Percentiles rank a stretch among this genome's conserved stretches.
These are phyloP conservation scores for Calameuta pallipes DNA, from an alignment of 2,888 invertebrate species.

Conservation along the genomic window DNA sequence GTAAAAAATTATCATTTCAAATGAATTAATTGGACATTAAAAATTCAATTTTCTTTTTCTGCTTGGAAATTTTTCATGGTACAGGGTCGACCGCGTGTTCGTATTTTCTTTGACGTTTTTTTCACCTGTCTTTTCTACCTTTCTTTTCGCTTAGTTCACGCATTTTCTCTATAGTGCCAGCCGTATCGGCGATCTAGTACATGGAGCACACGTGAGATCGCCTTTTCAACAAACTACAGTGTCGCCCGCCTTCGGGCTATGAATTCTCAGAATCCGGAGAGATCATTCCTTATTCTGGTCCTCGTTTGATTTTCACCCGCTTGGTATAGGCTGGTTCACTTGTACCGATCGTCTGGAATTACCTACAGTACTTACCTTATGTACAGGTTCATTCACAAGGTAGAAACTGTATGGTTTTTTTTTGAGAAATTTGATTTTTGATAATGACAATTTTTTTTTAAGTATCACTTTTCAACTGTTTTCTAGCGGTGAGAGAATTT, in stretches of 20 bases:
- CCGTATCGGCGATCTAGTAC: not conserved
- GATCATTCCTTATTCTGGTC: conserved; percentile 30
- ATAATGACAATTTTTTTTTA: not conserved
- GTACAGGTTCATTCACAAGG: not conserved
- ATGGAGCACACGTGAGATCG: not conserved
- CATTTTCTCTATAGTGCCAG: not conserved
- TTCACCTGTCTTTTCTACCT: not conserved
- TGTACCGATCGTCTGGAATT: not conserved
- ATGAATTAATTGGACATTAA: not conserved
- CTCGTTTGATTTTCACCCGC: conserved; percentile 29
- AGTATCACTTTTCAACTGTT: not conserved
- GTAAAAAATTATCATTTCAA: not conserved
- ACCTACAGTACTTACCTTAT: not conserved
- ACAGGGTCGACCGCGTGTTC: not conserved
- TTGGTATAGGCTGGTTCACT: not conserved
- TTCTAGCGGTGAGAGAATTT: not conserved
- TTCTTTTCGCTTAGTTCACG: not conserved
- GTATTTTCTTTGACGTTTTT: not conserved
- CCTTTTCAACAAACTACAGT: not conserved
- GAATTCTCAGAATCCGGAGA: conserved; percentile 36
- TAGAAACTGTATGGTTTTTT: not conserved
- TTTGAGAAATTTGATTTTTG: not conserved
- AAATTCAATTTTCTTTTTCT: not conserved
- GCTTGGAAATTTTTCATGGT: not conserved
- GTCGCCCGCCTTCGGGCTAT: conserved; percentile 12